Conservation (phyloP, 1,140 invertebrate genomes). For the Diabrotica undecimpunctata region DNA sequence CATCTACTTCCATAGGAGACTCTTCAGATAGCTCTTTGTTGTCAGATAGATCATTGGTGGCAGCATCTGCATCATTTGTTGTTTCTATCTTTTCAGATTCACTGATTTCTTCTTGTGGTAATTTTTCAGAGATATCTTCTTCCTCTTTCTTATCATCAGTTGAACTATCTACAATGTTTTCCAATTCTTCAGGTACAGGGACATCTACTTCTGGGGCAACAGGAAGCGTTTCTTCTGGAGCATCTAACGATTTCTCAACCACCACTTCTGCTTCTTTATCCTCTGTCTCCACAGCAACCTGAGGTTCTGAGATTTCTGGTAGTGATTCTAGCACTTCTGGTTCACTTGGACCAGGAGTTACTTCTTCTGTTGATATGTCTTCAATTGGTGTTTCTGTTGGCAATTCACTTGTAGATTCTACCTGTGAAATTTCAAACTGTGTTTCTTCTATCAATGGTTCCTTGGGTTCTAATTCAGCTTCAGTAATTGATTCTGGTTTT, state of each 20-base stretch:
- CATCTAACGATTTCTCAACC: not conserved
- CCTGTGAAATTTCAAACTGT: not conserved
- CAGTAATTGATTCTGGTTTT: not conserved
- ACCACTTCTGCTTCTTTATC: not conserved
- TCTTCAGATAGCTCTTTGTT: slow-evolving; percentile 34
- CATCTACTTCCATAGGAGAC: slow-evolving; percentile 22
- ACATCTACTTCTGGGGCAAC: too few relatives aligned
- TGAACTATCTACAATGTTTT: slow-evolving; percentile 7
- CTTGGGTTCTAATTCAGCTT: not conserved
- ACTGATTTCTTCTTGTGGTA: not conserved
- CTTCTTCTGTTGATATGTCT: not conserved
- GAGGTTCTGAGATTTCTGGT: slow-evolving; percentile 2
- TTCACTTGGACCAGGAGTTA: not conserved
- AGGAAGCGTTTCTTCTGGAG: not conserved
- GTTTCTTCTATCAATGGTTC: not conserved
- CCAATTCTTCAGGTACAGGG: not conserved
- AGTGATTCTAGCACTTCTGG: not conserved
- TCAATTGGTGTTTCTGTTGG: not conserved
- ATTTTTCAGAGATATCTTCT: not conserved
- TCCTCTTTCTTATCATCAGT: not conserved
- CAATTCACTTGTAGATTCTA: too few relatives aligned
- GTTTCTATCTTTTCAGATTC: slow-evolving; percentile 8
- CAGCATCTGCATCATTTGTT: slow-evolving; percentile 9
- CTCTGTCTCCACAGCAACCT: not conserved
- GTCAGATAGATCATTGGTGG: slow-evolving; percentile 46